A percentile compares a stretch with the other conserved stretches of the same genome.
These are phyloP conservation scores for Typhlichthys eigenmanni DNA, from an alignment of 2,797 vertebrate species.

Conservation along the genomic window DNA sequence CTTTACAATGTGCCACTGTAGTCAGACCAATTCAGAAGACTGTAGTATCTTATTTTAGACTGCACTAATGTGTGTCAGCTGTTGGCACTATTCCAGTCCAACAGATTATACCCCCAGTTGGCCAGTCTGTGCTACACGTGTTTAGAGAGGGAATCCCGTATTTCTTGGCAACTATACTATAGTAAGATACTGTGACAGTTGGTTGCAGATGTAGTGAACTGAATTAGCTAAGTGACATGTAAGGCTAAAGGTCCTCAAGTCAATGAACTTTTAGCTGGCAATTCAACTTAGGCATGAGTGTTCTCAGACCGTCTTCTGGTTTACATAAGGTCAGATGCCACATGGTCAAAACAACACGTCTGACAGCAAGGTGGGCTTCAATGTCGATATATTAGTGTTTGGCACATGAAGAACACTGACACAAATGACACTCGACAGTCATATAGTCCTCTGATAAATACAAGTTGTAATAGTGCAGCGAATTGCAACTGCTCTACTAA, in stretches of 20 bases:
- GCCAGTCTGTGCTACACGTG: constrained; percentile 26
- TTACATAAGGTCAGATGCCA: not conserved
- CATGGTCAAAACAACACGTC: not conserved
- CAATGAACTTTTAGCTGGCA: constrained; percentile 43
- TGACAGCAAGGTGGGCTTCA: not conserved
- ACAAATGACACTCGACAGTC: constrained; percentile 6
- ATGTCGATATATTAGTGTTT: too few species aligned
- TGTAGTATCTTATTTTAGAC: not conserved
- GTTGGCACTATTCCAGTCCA: constrained; percentile 39
- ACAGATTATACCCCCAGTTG: constrained; percentile 44
- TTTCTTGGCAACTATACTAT: constrained; percentile 31
- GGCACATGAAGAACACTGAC: constrained; percentile 9
- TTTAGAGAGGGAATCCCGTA: constrained; percentile 56
- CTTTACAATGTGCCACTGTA: constrained; percentile 24
- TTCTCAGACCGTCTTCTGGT: constrained; percentile 8
- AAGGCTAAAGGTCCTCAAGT: constrained; percentile 12
- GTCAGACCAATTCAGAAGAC: constrained; percentile 8
- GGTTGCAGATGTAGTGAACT: not conserved
- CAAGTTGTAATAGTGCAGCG: constrained; percentile 15
- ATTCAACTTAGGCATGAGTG: constrained; percentile 9
- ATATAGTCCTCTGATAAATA: constrained; percentile 21
- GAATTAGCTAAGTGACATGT: not conserved
- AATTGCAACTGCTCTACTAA: constrained; percentile 16
- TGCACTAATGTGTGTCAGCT: constrained; percentile 25
- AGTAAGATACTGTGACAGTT: not conserved